Conservation (phyloP, 2,113 vertebrate species). For the Xenus cinereus region DNA sequence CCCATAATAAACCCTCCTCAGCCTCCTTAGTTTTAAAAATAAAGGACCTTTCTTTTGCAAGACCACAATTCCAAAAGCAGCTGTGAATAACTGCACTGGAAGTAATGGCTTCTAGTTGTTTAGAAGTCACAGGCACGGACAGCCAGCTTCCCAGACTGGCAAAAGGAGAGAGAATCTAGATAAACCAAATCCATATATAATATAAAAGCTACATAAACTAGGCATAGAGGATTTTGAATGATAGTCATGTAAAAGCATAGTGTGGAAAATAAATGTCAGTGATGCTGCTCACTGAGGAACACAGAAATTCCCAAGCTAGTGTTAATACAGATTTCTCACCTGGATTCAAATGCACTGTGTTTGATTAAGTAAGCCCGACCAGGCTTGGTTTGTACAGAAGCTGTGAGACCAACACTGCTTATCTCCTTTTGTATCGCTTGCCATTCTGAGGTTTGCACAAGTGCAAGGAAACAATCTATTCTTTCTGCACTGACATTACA, state of each 20-base stretch:
- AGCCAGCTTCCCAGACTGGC: background rate
- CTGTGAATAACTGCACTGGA: background rate
- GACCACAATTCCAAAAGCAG: background rate
- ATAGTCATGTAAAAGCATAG: background rate
- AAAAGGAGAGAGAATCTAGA: background rate
- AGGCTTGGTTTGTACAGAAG: background rate
- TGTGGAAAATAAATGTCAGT: background rate
- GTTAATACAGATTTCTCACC: background rate
- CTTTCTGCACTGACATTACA: background rate
- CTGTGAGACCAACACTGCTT: background rate
- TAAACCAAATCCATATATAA: background rate
- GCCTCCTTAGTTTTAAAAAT: background rate
- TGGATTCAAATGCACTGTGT: background rate
- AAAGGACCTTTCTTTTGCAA: background rate
- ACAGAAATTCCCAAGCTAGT: background rate
- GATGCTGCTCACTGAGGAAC: background rate
- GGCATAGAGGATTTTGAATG: background rate
- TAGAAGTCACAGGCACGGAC: background rate
- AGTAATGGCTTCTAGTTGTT: background rate
- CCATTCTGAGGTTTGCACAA: background rate
- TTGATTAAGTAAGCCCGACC: background rate
- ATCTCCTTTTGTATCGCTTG: background rate
- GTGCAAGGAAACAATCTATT: background rate
- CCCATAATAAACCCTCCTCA: background rate
- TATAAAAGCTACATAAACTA: background rate